Evolutionary conservation across 2,888 invertebrate species (phyloP).

Genomic region (Ennomos quercinarius): DNA sequence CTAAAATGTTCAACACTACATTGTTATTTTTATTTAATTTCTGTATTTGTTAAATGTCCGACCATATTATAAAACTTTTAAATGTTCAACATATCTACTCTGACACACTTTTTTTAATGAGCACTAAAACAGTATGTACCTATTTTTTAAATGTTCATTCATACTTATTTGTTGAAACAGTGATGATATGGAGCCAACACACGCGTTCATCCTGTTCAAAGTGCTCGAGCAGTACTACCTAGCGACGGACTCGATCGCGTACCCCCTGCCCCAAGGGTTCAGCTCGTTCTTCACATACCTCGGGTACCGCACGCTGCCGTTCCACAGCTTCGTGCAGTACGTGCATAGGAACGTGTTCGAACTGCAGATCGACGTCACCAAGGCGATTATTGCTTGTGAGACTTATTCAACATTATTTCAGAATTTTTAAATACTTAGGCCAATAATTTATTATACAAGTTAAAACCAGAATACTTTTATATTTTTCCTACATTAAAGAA

Average conservation of each 20-base stretch:
- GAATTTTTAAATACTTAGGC: too few species aligned
- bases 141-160: neutral
- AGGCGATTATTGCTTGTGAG: slow-evolving; percentile 91
- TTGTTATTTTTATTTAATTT: too few species aligned
- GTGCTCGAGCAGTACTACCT: slow-evolving; percentile 93
- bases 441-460: too few species aligned
- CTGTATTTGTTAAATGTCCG: too few species aligned
- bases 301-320: slow-evolving; percentile 91
- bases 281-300: slow-evolving; percentile 95
- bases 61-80: too few species aligned
- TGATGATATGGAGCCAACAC: slow-evolving; percentile 83
- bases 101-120: too few species aligned
- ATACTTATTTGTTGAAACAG: slow-evolving; percentile 4
- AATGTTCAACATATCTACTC: too few species aligned
- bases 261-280: slow-evolving; percentile 92
- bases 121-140: too few species aligned
- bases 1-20: too few species aligned
- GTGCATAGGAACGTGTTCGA: slow-evolving; percentile 93
- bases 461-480: too few species aligned
- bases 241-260: slow-evolving; percentile 92
- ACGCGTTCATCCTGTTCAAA: slow-evolving; percentile 90
- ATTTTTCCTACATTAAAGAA: too few species aligned
- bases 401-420: slow-evolving; percentile 20
- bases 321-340: slow-evolving; percentile 93
- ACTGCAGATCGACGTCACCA: slow-evolving; percentile 94